These are phyloP conservation scores for Chlorops oryzae DNA, from an alignment of 1,140 invertebrate species.

Conservation along the genomic window DNA sequence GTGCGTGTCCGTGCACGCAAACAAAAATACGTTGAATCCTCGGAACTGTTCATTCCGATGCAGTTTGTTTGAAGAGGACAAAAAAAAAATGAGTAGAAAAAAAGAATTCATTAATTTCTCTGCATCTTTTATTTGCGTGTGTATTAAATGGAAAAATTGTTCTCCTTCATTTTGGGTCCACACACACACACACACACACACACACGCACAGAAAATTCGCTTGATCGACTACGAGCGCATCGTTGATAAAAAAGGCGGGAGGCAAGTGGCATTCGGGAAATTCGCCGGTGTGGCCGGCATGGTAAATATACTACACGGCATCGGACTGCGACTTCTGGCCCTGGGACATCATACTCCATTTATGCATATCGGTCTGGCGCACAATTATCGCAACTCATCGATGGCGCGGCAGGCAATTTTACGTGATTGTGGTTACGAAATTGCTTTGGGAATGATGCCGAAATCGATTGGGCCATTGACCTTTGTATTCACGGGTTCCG, in stretches of 20 bases:
- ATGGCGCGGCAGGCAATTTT: conserved; percentile 96
- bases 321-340: conserved; percentile 88
- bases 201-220: conserved; percentile 72
- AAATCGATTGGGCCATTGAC: conserved; percentile 95
- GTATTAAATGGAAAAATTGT: not conserved
- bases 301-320: conserved; percentile 96
- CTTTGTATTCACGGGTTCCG: conserved; percentile 95
- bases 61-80: too few relatives aligned
- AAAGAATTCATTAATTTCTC: too few relatives aligned
- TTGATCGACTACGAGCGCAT: conserved; percentile 97
- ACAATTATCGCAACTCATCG: conserved; percentile 96
- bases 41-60: too few relatives aligned
- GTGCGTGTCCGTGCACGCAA: not conserved
- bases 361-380: conserved; percentile 97
- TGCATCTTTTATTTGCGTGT: not conserved
- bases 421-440: conserved; percentile 97
- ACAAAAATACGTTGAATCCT: not conserved
- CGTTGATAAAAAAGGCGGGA: conserved; percentile 77
- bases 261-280: conserved; percentile 97
- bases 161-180: not conserved
- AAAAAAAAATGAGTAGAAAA: too few relatives aligned
- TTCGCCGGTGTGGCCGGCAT: conserved; percentile 97
- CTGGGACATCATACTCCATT: conserved; percentile 98
- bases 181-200: not conserved
- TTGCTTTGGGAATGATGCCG: conserved; percentile 94